Conservation (phyloP, 2,888 invertebrate species). For the Magallana nippona region DNA sequence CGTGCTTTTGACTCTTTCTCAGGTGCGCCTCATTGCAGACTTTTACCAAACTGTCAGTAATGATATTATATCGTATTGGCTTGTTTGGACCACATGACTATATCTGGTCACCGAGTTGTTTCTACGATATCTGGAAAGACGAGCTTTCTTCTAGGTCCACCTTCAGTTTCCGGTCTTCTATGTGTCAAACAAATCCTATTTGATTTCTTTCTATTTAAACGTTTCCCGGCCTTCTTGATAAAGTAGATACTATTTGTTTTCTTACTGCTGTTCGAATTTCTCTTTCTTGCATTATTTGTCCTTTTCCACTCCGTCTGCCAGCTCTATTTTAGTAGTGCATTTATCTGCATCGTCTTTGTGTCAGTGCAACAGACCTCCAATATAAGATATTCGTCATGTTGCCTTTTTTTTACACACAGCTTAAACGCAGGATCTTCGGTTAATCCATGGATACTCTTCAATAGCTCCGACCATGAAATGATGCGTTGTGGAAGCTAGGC, state of each 20-base stretch:
- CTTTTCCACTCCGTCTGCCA: too few relatives aligned
- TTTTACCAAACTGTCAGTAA: too few relatives aligned
- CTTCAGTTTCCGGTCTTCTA: too few relatives aligned
- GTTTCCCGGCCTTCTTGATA: not conserved
- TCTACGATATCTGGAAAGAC: not conserved
- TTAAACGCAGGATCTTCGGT: constrained; percentile 7
- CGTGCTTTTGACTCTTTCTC: too few relatives aligned
- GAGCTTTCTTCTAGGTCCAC: too few relatives aligned
- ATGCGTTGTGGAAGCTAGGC: not conserved
- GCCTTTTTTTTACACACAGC: not conserved
- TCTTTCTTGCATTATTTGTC: too few relatives aligned
- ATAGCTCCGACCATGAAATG: constrained; percentile 32
- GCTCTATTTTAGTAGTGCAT: not conserved
- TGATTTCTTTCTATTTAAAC: not conserved
- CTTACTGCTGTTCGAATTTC: not conserved
- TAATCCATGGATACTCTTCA: constrained; percentile 27
- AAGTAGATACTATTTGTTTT: not conserved
- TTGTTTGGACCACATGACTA: not conserved
- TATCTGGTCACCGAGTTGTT: not conserved
- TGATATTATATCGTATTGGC: too few relatives aligned
- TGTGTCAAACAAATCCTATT: not conserved
- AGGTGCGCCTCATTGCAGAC: too few relatives aligned
- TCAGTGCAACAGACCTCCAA: too few relatives aligned
- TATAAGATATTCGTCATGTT: not conserved
- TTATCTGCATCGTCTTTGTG: not conserved